phyloP scores from a whole-genome alignment of 2,797 vertebrate genomes.

The Chelmon rostratus region DNA sequence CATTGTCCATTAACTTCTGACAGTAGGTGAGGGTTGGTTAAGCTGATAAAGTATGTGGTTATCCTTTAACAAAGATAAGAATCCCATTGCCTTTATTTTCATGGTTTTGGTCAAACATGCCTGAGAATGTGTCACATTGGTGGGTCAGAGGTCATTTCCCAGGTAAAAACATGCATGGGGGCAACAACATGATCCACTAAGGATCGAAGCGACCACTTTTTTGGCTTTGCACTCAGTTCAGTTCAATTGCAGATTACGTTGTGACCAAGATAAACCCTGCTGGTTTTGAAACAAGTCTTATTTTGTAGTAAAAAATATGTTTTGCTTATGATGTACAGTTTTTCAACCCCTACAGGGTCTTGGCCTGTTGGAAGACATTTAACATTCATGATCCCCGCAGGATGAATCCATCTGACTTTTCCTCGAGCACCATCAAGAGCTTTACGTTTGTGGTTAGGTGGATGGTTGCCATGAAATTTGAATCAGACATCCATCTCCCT shows the following conservation, averaged over 20 bases:
- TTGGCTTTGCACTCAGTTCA: background rate
- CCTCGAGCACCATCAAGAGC: no score
- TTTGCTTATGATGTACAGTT: no score
- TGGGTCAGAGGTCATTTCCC: conserved; percentile 29
- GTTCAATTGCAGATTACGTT: background rate
- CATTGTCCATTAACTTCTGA: background rate
- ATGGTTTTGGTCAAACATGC: conserved; percentile 34
- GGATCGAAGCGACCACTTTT: background rate
- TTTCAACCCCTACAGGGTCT: no score
- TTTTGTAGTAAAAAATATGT: background rate
- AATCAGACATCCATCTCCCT: background rate
- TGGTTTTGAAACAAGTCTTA: background rate
- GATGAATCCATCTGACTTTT: no score
- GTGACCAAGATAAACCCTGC: background rate
- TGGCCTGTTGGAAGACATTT: no score
- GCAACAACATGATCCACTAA: background rate
- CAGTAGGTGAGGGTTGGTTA: conserved; percentile 28
- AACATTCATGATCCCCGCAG: no score
- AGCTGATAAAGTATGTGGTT: conserved; percentile 25
- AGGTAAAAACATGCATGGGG: background rate
- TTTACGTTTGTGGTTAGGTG: no score
- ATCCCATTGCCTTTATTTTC: conserved; percentile 1
- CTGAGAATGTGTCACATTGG: conserved; percentile 45
- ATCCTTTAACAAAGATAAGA: conserved; percentile 42
- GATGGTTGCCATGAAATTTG: background rate